Evolutionary conservation across 2,888 invertebrate genomes (phyloP), one percentile per base, ranked within the genome.

Genomic region (Lingula anatina): DNA sequence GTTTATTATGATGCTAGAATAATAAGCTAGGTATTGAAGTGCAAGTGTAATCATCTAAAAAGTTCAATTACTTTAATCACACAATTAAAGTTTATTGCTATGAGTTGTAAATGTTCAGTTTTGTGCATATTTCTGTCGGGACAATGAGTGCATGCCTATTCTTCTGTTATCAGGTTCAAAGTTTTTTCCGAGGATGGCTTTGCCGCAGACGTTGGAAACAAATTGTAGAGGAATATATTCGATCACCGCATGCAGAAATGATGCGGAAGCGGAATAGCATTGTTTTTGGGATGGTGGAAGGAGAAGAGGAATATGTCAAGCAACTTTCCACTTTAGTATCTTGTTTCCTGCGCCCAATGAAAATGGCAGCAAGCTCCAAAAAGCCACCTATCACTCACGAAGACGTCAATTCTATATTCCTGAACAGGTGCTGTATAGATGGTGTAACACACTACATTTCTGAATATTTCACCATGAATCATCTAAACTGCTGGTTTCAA

Each of bases 291-390:
- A 90, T 92, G 90, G 91, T 93, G 1, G 92, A 93, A 76, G 86
- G 89, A 3, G 93, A 93, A 76, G 91, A 92, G 71, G 92, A 92
- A 70, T 93, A 93, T 72, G 86, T 91, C 70, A 88, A 90, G 69
- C 92, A 92, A 77, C 83, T 93, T 82, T 90, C 91, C 70, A 85
- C 87, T 55, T 79, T 89, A 37, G 87, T 88, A 20, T 87, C 90
- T 12, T 91, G 91, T 70, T 93, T 91, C 76, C 81, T 92, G 21
- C 83, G 92, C 28, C 77, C 77, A 7, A 89, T 92, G 76, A 88
- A 90, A 79, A 92, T 93, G 92, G 91, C 92, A 1, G 93, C 93
- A 24, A 90, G 90, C 67, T 90, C 90, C 9, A 91, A 91, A 77
- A 89, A 90, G 70, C 92, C 93, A 2, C 90, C 91, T 0, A 91